These are phyloP conservation scores for Hemistola chrysoprasaria DNA, from an alignment of 2,888 invertebrate species.

Conservation along the genomic window DNA sequence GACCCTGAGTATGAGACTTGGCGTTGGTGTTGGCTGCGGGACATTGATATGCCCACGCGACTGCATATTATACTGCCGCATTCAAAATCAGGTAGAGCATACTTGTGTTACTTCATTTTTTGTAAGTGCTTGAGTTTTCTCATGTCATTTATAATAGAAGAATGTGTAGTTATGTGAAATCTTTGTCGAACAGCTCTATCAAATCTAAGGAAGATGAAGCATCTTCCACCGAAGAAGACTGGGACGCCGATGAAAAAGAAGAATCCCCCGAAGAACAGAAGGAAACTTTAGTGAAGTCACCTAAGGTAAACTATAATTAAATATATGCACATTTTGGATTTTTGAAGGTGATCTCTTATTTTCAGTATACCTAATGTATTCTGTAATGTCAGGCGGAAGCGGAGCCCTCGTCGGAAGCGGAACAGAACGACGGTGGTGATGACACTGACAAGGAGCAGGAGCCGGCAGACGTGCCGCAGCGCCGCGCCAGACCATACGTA, in stretches of 20 bases:
- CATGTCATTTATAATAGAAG: too few relatives aligned
- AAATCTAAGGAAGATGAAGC: slow-evolving; percentile 77
- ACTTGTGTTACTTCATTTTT: too few relatives aligned
- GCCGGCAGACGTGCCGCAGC: slow-evolving; percentile 74
- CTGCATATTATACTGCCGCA: too few relatives aligned
- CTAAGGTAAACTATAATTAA: too few relatives aligned
- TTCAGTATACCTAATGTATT: too few relatives aligned
- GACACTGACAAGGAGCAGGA: slow-evolving; percentile 82
- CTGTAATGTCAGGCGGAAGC: slow-evolving; percentile 45
- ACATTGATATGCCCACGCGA: too few relatives aligned
- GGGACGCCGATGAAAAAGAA: slow-evolving; percentile 75
- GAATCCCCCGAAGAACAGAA: slow-evolving; percentile 67
- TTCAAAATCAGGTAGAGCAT: slow-evolving; percentile 2
- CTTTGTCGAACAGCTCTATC: slow-evolving; percentile 50
- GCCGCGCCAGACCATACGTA: slow-evolving; percentile 82
- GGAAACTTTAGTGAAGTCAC: slow-evolving; percentile 46
- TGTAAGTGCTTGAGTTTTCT: too few relatives aligned
- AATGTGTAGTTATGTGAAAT: not conserved
- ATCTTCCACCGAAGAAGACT: slow-evolving; percentile 75
- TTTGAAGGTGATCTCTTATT: too few relatives aligned
- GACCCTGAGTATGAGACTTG: too few relatives aligned
- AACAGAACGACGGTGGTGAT: slow-evolving; percentile 72
- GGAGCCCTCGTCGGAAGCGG: slow-evolving; percentile 67
- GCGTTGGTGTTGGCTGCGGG: too few relatives aligned
- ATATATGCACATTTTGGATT: too few relatives aligned